A percentile compares a stretch with the other conserved stretches of the same genome.
Evolutionary conservation across 2,888 invertebrate species (phyloP).

Genomic region (Lobophora halterata): DNA sequence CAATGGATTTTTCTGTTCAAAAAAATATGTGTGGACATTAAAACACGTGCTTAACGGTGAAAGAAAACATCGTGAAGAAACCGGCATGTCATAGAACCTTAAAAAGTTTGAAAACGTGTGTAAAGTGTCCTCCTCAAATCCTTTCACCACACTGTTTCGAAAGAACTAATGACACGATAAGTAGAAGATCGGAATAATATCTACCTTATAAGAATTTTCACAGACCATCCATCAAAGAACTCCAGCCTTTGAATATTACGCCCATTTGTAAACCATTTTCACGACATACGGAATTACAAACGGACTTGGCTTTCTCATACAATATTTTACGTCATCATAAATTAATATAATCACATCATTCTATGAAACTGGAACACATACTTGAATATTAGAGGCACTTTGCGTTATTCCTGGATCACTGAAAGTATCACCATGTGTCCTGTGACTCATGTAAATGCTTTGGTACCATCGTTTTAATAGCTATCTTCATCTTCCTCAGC

Average conservation of each 20-base stretch:
- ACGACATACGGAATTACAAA: slow-evolving; percentile 1
- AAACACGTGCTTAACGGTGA: no score
- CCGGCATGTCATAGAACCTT: no score
- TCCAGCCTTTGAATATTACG: slow-evolving; percentile 2
- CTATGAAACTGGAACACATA: slow-evolving; percentile 29
- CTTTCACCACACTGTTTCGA: no score
- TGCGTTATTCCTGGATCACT: slow-evolving; percentile 33
- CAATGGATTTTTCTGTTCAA: no score
- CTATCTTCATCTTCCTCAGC: slow-evolving; percentile 6
- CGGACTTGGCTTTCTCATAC: slow-evolving; percentile 12
- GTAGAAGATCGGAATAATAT: no score
- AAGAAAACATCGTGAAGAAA: no score
- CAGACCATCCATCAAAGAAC: slow-evolving; percentile 4
- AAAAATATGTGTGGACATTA: no score
- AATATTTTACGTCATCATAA: slow-evolving; percentile 26
- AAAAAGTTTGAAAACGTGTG: no score
- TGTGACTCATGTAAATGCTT: slow-evolving; percentile 27
- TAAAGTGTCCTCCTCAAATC: no score
- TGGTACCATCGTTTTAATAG: slow-evolving; percentile 11
- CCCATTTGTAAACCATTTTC: slow-evolving; percentile 6
- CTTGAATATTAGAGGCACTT: slow-evolving; percentile 33
- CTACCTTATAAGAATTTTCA: no score
- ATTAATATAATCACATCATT: slow-evolving; percentile 31
- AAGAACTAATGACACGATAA: no score
- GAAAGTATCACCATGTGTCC: slow-evolving; percentile 31